A percentile compares a stretch with the other conserved stretches of the same genome.
Conservation (phyloP, 2,113 vertebrate genomes). For the Varanus komodoensis region DNA sequence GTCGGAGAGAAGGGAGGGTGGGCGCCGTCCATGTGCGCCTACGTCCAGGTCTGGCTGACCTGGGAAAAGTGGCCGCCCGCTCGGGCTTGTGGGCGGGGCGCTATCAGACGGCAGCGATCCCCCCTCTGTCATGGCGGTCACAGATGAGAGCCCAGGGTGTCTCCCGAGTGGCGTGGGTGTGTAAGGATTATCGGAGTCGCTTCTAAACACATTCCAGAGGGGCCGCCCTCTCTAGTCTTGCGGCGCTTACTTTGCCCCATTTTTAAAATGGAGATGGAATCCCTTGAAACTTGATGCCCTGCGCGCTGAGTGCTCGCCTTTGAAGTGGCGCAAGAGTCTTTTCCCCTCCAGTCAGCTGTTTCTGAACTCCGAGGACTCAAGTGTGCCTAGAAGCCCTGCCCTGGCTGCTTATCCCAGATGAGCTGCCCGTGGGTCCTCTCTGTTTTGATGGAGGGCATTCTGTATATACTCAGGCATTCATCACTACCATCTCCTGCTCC, state of each 20-base stretch:
- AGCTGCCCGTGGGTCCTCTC: background rate
- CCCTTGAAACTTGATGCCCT: background rate
- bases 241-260: background rate
- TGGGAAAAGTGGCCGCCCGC: background rate
- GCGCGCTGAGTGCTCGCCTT: background rate
- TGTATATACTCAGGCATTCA: background rate
- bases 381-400: background rate
- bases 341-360: background rate
- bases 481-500: background rate
- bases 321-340: background rate
- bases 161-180: background rate
- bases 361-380: background rate
- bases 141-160: background rate
- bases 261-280: background rate
- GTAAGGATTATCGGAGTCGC: background rate
- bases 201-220: background rate
- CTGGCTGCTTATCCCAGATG: too few relatives aligned
- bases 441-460: background rate
- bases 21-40: too few relatives aligned
- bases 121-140: background rate
- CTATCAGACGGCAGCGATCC: background rate
- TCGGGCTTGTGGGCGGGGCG: background rate
- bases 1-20: too few relatives aligned
- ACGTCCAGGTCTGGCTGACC: background rate
- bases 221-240: background rate